A percentile compares a stretch with the other conserved stretches of the same genome.
Conservation (phyloP, 1,140 invertebrate genomes). For the Elymnias hypermnestra region DNA sequence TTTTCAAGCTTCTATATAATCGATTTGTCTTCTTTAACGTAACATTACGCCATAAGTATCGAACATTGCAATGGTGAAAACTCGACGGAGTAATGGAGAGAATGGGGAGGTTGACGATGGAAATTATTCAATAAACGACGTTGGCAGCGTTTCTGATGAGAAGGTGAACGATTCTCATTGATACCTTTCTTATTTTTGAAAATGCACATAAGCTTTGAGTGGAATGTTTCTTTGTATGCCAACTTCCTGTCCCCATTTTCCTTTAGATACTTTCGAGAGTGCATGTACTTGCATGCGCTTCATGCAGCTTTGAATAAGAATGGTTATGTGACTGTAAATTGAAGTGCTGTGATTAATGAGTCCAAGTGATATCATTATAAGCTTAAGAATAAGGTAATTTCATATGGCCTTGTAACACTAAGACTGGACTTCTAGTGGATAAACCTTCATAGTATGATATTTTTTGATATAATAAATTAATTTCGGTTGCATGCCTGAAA, state of each 20-base stretch:
- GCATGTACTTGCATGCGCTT: constrained; percentile 24
- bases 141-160: constrained; percentile 68
- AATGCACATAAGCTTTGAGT: constrained; percentile 36
- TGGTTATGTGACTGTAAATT: too few species aligned
- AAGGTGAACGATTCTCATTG: constrained; percentile 63
- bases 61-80: constrained; percentile 70
- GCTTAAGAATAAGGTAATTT: too few species aligned
- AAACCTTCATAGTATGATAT: too few species aligned
- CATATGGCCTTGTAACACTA: too few species aligned
- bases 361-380: too few species aligned
- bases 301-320: constrained; percentile 6
- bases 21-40: constrained; percentile 43
- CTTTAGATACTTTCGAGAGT: constrained; percentile 17
- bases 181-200: constrained; percentile 31
- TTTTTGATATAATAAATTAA: too few species aligned
- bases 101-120: constrained; percentile 72
- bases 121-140: constrained; percentile 67
- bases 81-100: constrained; percentile 73
- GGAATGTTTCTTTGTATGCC: constrained; percentile 31
- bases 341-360: too few species aligned
- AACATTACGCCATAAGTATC: constrained; percentile 43
- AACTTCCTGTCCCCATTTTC: constrained; percentile 58
- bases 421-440: too few species aligned
- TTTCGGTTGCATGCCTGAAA: too few species aligned
- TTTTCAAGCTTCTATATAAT: constrained; percentile 49